Base-by-base conservation (phyloP, 1,140 invertebrate genomes). In the Notospermus geniculatus region DNA sequence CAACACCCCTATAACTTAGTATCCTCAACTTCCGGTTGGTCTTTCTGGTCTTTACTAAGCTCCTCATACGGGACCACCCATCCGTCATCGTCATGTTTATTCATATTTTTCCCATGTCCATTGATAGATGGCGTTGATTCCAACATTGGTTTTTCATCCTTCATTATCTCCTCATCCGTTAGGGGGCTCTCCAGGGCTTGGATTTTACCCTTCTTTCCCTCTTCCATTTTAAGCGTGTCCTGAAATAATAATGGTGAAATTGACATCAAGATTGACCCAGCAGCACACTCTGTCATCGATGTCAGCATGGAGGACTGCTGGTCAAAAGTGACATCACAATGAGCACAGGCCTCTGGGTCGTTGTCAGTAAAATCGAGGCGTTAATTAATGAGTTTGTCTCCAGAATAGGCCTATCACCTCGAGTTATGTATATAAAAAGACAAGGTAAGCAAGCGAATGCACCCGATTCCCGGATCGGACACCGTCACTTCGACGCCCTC, bases 121-220 rank as follows among this genome's bases (percentile, higher is more conserved):
- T 50, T 50, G 19, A 50, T 23, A 23, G 46, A 19, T 4, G 46
- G 46, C 19, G n/a, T 50, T 5, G n/a, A 7, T n/a, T 50, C 46
- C n/a, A 50, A 23, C 46, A 50, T 50, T 27, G 46, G 46, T n/a
- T 19, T 27, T n/a, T 50, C 46, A n/a, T 50, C 46, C 25, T 50
- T 50, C 46, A 50, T 50, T 5, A 50, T 50, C 25, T 50, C 46
- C 46, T 50, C 46, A 27, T 50, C 46, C 5, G 46, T 50, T 7
- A 50, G n/a, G 5, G 46, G 46, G 25, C 46, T 50, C 25, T 50
- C 46, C 46, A 50, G 4, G 4, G n/a, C 46, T n/a, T 27, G 46
- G 5, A 7, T 50, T n/a, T 27, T 50, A 5, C 19, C 19, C 25
- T 50, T 50, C 46, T 50, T 50, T 19, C 46, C 19, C 46, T 50